Evolutionary conservation across 1,140 invertebrate species (phyloP), one percentile per base, ranked within the genome.

Genomic region (Drosophila erecta): DNA sequence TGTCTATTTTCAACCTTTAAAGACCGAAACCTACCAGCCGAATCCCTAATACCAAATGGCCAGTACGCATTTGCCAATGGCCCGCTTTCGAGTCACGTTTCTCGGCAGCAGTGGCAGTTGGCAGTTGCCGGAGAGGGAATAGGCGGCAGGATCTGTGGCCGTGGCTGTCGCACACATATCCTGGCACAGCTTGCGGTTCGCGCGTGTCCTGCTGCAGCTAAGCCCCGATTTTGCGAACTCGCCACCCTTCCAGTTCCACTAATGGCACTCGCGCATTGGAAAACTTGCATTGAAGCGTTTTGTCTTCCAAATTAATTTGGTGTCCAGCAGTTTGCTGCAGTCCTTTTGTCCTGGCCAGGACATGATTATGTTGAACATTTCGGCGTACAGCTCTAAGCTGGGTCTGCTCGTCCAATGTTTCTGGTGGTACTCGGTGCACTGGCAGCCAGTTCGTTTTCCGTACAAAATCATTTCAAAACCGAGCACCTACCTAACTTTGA

Each of bases 291-390:
- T 64, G 54, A 64, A 81, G 70, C 79, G 86, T 87, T 86, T 72
- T 87, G 83, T 86, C 83, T 86, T 75, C 66, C 79, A 87, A 86
- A 86, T 86, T 86, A 86, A 86, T 86, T 86, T 87, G 83, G 83
- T 87, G 55, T 72, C 70, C 83, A 65, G 79, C 40, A 55, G 71
- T 49, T 73, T 35, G 15, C 30, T 37, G 69, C 70, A 62, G 71
- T 72, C 70, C 71, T 62, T 72, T 74, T 75, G 66, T 69, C 50
- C 41, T 51, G 53, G 61, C 73, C 64, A 71, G 83, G 66, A 83
- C 83, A 87, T 87, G 83, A 87, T 87, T 86, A 89, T 89, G 83
- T 76, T 76, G 59, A 70, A 76, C 83, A 87, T 76, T 81, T 76
- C 77, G 59, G 71, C 58, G 71, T 77, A 75, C 72, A 70, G 69